A percentile compares a stretch with the other conserved stretches of the same genome.
Evolutionary conservation across 2,797 vertebrate species (phyloP).

Genomic region (Avahi laniger): DNA sequence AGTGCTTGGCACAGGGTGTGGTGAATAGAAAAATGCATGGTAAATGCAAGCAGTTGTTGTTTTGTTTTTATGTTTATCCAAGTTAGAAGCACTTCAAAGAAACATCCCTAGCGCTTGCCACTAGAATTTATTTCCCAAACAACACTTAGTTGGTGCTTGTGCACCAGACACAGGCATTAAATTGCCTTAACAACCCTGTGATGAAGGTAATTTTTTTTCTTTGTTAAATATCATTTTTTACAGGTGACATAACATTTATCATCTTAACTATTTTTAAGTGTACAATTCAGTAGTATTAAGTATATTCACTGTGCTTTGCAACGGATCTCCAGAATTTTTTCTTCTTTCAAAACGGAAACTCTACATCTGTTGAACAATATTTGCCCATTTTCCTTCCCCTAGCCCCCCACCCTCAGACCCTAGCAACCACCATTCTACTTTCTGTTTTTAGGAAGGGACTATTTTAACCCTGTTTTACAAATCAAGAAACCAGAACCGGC

Average conservation of each 20-base stretch:
- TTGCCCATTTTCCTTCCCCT: not conserved
- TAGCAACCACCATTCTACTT: not conserved
- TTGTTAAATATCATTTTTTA: not conserved
- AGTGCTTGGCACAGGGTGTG: not conserved
- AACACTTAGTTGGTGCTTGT: not conserved
- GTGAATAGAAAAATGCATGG: not conserved
- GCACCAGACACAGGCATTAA: not conserved
- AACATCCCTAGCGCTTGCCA: not conserved
- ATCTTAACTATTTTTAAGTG: not conserved
- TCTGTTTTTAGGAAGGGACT: not conserved
- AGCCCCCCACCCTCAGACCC: not conserved
- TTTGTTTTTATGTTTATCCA: not conserved
- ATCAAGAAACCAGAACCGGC: not conserved
- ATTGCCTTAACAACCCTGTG: not conserved
- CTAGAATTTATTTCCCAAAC: not conserved
- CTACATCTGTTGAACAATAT: not conserved
- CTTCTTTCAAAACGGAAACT: slow-evolving; percentile 17
- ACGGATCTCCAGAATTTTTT: not conserved
- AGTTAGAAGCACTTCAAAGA: not conserved
- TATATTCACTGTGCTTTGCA: not conserved
- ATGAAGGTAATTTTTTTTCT: not conserved
- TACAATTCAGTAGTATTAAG: not conserved
- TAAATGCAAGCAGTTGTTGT: not conserved
- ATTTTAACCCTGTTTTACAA: slow-evolving; percentile 7
- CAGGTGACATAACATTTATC: not conserved